These are phyloP conservation scores for Etia nguti DNA, from an alignment of 2,113 vertebrate species.

Conservation along the genomic window DNA sequence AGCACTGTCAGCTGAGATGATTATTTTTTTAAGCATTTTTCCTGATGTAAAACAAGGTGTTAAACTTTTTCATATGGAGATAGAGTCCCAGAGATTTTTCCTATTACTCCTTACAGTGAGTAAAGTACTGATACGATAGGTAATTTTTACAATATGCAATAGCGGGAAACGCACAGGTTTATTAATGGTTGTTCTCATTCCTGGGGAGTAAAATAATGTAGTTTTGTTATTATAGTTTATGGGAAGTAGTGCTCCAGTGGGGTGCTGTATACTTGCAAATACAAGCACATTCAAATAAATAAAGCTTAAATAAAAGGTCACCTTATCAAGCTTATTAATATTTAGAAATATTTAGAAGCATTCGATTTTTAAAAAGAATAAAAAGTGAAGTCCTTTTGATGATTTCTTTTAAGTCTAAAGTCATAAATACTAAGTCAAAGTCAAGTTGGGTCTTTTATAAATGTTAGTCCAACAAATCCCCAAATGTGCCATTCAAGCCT, in stretches of 20 bases:
- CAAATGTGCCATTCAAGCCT: neutral
- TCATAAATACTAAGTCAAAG: neutral
- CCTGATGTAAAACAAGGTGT: neutral
- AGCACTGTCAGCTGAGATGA: neutral
- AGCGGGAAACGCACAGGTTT: neutral
- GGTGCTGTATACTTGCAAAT: neutral
- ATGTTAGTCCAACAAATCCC: neutral
- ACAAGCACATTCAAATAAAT: neutral
- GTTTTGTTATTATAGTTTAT: neutral
- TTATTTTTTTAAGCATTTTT: neutral
- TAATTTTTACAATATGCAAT: neutral
- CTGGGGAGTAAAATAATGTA: neutral
- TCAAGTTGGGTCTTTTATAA: neutral
- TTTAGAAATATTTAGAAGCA: neutral
- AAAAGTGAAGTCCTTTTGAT: neutral
- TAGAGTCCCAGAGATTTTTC: neutral
- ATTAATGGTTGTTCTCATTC: neutral
- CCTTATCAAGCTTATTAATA: neutral
- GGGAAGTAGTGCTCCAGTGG: neutral
- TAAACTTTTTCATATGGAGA: neutral
- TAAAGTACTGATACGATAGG: neutral
- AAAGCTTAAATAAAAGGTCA: neutral
- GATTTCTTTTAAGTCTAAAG: neutral
- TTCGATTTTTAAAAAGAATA: neutral
- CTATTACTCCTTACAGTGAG: neutral